A percentile compares a stretch with the other conserved stretches of the same genome.
Conservation (phyloP, 2,888 invertebrate genomes). For the Mimas tiliae region DNA sequence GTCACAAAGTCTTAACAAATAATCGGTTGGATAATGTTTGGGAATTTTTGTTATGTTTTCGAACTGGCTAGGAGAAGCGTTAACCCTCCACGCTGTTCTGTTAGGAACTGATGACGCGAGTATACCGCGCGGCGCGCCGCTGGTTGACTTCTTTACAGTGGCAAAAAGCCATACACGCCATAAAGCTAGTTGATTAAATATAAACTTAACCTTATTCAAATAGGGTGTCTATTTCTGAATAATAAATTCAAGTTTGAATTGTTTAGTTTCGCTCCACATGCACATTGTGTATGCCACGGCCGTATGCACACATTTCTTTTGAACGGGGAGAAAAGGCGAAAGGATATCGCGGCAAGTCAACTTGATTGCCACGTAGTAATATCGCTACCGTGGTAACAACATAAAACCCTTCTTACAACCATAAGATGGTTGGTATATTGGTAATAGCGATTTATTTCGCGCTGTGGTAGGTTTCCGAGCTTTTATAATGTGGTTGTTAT, state of each 20-base stretch:
- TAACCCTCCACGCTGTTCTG: conserved; percentile 44
- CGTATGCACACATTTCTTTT: conserved; percentile 77
- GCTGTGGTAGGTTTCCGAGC: not conserved
- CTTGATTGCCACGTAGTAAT: conserved; percentile 51
- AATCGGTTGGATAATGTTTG: conserved; percentile 48
- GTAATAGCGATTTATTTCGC: not conserved
- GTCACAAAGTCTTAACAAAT: conserved; percentile 52
- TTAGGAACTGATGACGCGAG: conserved; percentile 64
- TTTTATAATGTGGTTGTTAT: not conserved
- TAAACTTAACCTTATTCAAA: not conserved
- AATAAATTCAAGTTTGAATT: not conserved
- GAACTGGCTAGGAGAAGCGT: conserved; percentile 43
- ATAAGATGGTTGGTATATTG: not conserved
- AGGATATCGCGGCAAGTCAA: conserved; percentile 63
- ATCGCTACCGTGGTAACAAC: conserved; percentile 9
- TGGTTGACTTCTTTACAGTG: conserved; percentile 45
- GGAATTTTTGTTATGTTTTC: conserved; percentile 43
- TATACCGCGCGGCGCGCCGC: conserved; percentile 53
- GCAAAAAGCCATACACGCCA: conserved; percentile 47
- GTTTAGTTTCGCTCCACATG: conserved; percentile 57
- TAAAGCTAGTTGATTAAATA: not conserved
- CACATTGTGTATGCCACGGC: conserved; percentile 72
- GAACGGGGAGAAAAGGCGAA: conserved; percentile 76
- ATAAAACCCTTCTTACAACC: not conserved
- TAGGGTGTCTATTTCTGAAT: not conserved